Evolutionary conservation across 2,888 invertebrate genomes (phyloP), one percentile per base, ranked within the genome.

Genomic region (Pherbina coryleti): DNA sequence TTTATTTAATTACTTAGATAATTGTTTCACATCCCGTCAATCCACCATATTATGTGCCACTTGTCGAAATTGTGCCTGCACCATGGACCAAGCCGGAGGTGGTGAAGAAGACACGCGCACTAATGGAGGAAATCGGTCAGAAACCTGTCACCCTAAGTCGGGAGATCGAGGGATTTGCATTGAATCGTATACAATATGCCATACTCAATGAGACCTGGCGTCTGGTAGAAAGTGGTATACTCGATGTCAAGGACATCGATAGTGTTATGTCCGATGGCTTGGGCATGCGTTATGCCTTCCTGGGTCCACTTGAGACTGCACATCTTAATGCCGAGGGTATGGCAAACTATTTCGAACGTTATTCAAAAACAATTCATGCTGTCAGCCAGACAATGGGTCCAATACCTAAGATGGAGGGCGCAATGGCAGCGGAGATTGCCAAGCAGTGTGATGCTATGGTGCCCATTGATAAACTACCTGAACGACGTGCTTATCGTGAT

Each of bases 131-230:
- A 90, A 95, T 98, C 76, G 98, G 98, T 0, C 98, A 98, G 89
- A 94, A 94, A 75, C 98, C 98, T 0, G 96, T 98, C 0, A 93
- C 95, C 0, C 90, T 99, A 9, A 92, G 93, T 1, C 93, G 93
- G 82, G 98, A 99, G 91, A 93, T 97, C 75, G 94, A 95, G 81
- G 98, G 98, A 76, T 99, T 98, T 88, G 97, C 95, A 0, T 91
- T 98, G 0, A 98, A 98, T 88, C 93, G 98, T 84, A 94, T 99
- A 80, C 98, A 99, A 85, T 98, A 98, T 88, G 97, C 97, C 0
- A 95, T 99, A 83, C 89, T 98, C 69, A 96, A 97, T 86, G 98
- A 98, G 91, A 94, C 95, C 0, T 98, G 96, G 95, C 93, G 96
- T 82, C 91, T 98, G 70, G 95, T 98, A 0, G 92, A 94, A 78